These are phyloP conservation scores for Oryctes rhinoceros DNA, from an alignment of 1,140 invertebrate genomes.

Conservation along the genomic window DNA sequence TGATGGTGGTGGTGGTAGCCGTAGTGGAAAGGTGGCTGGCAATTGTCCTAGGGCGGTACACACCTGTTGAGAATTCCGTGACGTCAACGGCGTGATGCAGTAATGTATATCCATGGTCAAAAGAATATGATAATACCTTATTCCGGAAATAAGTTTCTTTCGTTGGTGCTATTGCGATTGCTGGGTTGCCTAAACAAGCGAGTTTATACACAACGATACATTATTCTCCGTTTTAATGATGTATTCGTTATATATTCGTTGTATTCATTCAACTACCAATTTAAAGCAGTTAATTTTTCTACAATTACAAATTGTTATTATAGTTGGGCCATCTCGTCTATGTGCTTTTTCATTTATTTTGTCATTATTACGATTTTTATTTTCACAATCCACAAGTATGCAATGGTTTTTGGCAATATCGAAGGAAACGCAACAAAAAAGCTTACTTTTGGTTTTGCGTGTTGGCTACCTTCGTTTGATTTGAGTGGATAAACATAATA, in stretches of 20 bases:
- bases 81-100: slow-evolving; percentile 24
- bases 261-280: too few species aligned
- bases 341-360: too few species aligned
- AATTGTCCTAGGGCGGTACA: slow-evolving; percentile 23
- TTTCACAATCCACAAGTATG: too few species aligned
- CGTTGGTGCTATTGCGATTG: background rate
- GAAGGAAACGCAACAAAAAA: too few species aligned
- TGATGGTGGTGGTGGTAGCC: background rate
- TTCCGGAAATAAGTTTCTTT: background rate
- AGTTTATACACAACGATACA: background rate
- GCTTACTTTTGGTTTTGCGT: too few species aligned
- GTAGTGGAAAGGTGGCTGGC: background rate
- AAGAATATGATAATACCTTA: background rate
- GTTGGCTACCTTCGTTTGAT: too few species aligned
- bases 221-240: background rate
- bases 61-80: slow-evolving; percentile 21
- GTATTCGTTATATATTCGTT: background rate
- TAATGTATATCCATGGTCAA: background rate
- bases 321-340: too few species aligned
- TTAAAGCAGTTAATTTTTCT: too few species aligned
- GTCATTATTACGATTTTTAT: too few species aligned
- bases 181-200: background rate
- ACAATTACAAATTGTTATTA: too few species aligned
- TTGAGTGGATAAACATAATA: too few species aligned
- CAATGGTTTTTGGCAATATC: too few species aligned